phyloP scores from a whole-genome alignment of 2,888 invertebrate genomes.

The Diogma glabrata region DNA sequence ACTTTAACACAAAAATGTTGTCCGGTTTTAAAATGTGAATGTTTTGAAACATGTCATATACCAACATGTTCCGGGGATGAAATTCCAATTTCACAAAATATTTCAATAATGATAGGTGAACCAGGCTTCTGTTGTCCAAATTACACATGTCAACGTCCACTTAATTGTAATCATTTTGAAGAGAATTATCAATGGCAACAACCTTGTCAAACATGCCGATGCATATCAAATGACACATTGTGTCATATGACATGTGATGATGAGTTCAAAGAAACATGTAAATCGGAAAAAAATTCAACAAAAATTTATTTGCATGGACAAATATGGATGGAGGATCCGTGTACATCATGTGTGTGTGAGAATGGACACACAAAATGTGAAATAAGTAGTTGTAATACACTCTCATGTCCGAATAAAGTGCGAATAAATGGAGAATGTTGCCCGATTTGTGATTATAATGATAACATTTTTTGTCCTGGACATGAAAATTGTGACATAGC shows the following conservation, averaged over 20 bases:
- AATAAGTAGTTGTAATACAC: conserved; percentile 21
- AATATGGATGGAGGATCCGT: conserved; percentile 30
- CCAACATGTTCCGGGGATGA: conserved; percentile 20
- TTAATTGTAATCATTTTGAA: neutral
- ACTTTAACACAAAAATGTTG: conserved; percentile 27
- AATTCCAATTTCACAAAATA: conserved; percentile 8
- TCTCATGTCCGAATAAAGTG: conserved; percentile 24
- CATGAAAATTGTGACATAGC: conserved; percentile 11
- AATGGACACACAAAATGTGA: conserved; percentile 20
- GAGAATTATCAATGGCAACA: conserved; percentile 17
- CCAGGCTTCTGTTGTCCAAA: conserved; percentile 39
- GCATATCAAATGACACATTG: conserved; percentile 21
- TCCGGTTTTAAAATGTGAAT: conserved; percentile 23
- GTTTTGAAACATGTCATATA: conserved; percentile 19
- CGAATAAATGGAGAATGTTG: conserved; percentile 27
- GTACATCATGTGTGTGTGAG: conserved; percentile 18
- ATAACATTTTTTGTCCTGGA: conserved; percentile 9
- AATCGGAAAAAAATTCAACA: neutral
- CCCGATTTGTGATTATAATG: conserved; percentile 22
- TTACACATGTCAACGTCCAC: conserved; percentile 33
- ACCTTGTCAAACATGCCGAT: conserved; percentile 26
- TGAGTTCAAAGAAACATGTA: neutral
- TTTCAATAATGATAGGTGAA: conserved; percentile 12
- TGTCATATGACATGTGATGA: conserved; percentile 17
- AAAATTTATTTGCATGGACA: neutral